Evolutionary conservation across 2,888 invertebrate species (phyloP).

Genomic region (Patella depressa): DNA sequence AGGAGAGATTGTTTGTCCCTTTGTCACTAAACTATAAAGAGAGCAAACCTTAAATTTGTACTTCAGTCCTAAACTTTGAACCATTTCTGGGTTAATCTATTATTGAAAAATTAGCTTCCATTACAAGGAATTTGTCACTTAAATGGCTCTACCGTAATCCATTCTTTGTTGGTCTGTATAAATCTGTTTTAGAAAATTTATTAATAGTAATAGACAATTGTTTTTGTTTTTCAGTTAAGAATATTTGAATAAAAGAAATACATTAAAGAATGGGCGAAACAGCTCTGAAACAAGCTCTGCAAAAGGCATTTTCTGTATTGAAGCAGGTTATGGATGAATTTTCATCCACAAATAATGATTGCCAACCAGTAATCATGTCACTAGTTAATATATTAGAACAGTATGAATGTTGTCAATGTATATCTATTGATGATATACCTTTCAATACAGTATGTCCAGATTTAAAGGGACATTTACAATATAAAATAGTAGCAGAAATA

Average conservation of each 20-base stretch:
- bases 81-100: too few species aligned
- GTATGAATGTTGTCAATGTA: neutral
- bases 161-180: too few species aligned
- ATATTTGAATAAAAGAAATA: neutral
- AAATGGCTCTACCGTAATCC: too few species aligned
- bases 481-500: neutral
- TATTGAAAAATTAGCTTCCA: too few species aligned
- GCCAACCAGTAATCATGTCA: neutral
- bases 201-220: too few species aligned
- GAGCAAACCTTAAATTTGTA: too few species aligned
- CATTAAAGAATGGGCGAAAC: neutral
- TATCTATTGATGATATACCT: neutral
- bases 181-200: too few species aligned
- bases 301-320: neutral
- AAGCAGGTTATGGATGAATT: neutral
- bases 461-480: neutral
- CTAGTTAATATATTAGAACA: slow-evolving; percentile 2
- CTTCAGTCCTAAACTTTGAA: too few species aligned
- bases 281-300: neutral
- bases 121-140: too few species aligned
- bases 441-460: neutral
- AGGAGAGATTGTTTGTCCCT: too few species aligned
- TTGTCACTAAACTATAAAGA: too few species aligned
- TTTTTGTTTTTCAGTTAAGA: too few species aligned
- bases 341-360: neutral